Evolutionary conservation across 2,113 vertebrate genomes (phyloP).

Genomic region (Hemichromis elongatus): DNA sequence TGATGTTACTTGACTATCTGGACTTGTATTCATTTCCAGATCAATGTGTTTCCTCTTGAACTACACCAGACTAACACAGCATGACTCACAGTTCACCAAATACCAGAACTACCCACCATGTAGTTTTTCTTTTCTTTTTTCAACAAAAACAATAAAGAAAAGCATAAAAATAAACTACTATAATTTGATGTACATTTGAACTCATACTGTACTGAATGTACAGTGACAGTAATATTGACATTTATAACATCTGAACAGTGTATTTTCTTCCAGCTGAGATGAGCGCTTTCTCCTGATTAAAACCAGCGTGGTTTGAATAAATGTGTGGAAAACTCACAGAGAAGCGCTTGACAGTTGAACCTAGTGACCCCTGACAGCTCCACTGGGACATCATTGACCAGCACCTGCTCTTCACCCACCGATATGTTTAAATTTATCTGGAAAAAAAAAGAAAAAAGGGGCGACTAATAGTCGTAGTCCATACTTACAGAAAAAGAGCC

Average conservation of each 20-base stretch:
- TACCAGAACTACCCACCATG: neutral
- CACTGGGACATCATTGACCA: conserved; percentile 86
- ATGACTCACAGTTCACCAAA: neutral
- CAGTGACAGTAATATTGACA: neutral
- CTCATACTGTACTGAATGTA: neutral
- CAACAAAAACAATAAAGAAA: neutral
- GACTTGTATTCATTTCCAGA: neutral
- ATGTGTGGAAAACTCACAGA: conserved; percentile 76
- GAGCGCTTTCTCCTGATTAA: neutral
- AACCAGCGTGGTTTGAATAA: neutral
- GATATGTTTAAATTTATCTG: conserved; percentile 73
- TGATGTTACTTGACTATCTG: neutral
- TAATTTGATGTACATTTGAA: neutral
- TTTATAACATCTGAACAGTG: neutral
- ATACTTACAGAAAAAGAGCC: neutral
- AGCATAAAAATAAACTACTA: neutral
- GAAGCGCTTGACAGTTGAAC: conserved; percentile 80
- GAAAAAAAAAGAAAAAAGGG: neutral
- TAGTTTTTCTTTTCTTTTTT: neutral
- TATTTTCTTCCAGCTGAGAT: neutral
- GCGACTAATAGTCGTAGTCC: neutral
- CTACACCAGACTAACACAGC: neutral
- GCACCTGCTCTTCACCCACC: conserved; percentile 76
- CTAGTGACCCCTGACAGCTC: conserved; percentile 82
- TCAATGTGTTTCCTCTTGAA: neutral